phyloP scores from a whole-genome alignment of 1,140 invertebrate genomes.

The Heliconius himera region DNA sequence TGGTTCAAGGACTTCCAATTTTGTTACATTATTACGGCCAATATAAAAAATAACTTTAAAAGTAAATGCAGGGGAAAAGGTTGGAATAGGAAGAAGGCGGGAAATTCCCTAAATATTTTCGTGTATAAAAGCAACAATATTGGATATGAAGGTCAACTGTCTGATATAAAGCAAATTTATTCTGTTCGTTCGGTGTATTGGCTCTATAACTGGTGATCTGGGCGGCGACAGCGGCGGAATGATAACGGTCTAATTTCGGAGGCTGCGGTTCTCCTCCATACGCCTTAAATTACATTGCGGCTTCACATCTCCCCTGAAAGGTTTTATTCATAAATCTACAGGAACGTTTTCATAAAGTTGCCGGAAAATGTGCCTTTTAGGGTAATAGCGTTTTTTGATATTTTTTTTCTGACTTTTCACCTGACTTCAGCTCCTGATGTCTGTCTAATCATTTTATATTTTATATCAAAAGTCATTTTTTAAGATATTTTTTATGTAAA shows the following conservation, averaged over 20 bases:
- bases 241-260: conserved; percentile 79
- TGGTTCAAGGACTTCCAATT: conserved; percentile 56
- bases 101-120: conserved; percentile 69
- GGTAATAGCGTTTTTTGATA: conserved; percentile 60
- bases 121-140: conserved; percentile 76
- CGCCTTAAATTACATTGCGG: conserved; percentile 76
- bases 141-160: conserved; percentile 78
- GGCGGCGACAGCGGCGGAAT: conserved; percentile 74
- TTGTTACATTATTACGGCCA: conserved; percentile 54
- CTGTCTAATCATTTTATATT: background rate
- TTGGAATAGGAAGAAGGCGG: conserved; percentile 51
- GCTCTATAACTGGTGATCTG: conserved; percentile 77
- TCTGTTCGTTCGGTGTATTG: conserved; percentile 77
- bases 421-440: conserved; percentile 5
- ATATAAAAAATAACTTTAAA: conserved; percentile 65
- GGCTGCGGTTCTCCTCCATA: conserved; percentile 65
- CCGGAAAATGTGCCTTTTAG: conserved; percentile 67
- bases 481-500: background rate
- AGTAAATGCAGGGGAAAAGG: conserved; percentile 47
- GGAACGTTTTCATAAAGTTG: conserved; percentile 77
- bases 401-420: conserved; percentile 40
- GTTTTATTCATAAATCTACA: conserved; percentile 80
- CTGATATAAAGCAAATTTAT: conserved; percentile 80
- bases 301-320: conserved; percentile 73
- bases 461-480: background rate